Conservation (phyloP, 2,888 invertebrate genomes). For the Gerris lacustris region DNA sequence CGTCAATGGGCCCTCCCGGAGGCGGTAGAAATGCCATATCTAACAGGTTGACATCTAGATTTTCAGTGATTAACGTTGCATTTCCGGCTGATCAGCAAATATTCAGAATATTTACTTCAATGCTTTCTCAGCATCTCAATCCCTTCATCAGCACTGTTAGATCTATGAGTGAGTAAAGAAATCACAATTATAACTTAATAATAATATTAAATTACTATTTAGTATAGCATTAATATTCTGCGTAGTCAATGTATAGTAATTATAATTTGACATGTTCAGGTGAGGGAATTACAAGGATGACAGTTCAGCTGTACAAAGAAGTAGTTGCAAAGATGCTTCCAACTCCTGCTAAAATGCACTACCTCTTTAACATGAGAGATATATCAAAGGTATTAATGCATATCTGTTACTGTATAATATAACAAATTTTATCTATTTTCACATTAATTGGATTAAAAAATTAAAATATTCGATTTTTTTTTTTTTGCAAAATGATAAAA, state of each 20-base stretch:
- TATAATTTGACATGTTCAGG: slow-evolving; percentile 17
- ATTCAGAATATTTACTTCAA: slow-evolving; percentile 66
- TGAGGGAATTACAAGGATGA: slow-evolving; percentile 55
- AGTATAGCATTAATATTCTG: neutral
- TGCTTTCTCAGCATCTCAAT: slow-evolving; percentile 64
- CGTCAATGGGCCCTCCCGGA: slow-evolving; percentile 77
- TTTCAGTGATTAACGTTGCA: slow-evolving; percentile 64
- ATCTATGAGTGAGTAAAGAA: slow-evolving; percentile 43
- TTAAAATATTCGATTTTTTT: neutral
- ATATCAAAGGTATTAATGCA: slow-evolving; percentile 56
- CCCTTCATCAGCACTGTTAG: slow-evolving; percentile 72
- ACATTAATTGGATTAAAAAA: neutral
- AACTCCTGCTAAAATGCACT: slow-evolving; percentile 80
- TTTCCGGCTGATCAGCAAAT: slow-evolving; percentile 71
- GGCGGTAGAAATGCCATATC: slow-evolving; percentile 73
- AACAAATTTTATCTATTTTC: neutral
- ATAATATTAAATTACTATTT: slow-evolving; percentile 6
- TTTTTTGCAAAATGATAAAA: too few species aligned
- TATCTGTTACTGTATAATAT: slow-evolving; percentile 4
- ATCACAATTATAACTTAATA: neutral
- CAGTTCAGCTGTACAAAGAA: slow-evolving; percentile 63
- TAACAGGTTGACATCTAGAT: slow-evolving; percentile 61
- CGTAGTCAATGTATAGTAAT: neutral
- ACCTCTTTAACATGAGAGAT: slow-evolving; percentile 76
- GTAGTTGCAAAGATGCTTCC: slow-evolving; percentile 65